A percentile compares a stretch with the other conserved stretches of the same genome.
Conservation (phyloP, 2,888 invertebrate species). For the Apamea sordens region DNA sequence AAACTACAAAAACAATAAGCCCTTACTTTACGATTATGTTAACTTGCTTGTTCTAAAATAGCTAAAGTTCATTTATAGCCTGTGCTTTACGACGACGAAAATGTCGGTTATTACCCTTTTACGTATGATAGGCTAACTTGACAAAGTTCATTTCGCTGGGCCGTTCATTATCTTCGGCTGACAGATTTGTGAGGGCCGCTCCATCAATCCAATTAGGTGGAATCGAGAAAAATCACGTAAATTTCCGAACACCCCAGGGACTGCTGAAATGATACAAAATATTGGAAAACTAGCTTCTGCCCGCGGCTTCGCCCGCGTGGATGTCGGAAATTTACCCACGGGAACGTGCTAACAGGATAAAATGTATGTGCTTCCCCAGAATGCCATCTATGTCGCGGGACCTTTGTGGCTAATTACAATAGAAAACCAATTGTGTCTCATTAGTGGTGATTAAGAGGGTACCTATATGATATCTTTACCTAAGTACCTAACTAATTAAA, state of each 20-base stretch:
- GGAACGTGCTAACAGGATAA: too few species aligned
- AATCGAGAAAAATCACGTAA: constrained; percentile 79
- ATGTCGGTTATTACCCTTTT: constrained; percentile 60
- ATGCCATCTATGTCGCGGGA: too few species aligned
- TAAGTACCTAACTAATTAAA: too few species aligned
- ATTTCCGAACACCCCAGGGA: constrained; percentile 58
- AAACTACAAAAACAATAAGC: constrained; percentile 29
- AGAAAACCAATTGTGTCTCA: too few species aligned
- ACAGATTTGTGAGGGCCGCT: constrained; percentile 82
- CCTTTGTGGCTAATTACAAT: too few species aligned
- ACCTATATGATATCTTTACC: too few species aligned
- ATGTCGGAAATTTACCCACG: too few species aligned
- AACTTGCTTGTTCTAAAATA: constrained; percentile 51
- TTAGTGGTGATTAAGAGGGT: too few species aligned
- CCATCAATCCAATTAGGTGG: constrained; percentile 86
- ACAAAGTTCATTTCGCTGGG: constrained; percentile 78
- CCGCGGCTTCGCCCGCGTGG: too few species aligned
- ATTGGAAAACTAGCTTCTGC: too few species aligned
- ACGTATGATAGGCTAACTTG: constrained; percentile 59
- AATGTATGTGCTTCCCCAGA: too few species aligned
- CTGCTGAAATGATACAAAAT: constrained; percentile 48
- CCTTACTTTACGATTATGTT: constrained; percentile 43
- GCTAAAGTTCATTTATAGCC: constrained; percentile 48
- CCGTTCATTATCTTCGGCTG: constrained; percentile 84
- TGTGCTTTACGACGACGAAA: constrained; percentile 55